phyloP scores from a whole-genome alignment of 1,140 invertebrate species.

The Dolichoris vasculosae region DNA sequence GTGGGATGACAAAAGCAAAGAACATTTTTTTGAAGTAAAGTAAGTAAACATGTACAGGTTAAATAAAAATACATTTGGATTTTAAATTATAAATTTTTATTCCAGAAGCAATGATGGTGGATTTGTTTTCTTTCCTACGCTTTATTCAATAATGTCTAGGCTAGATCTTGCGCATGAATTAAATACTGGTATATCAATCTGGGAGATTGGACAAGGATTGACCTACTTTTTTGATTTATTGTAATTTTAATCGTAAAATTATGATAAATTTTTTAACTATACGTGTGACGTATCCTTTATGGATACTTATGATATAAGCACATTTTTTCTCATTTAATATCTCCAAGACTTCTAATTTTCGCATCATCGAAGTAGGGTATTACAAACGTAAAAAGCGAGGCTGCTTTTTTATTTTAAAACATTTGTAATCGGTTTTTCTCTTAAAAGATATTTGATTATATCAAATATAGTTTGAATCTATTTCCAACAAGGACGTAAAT shows the following conservation, averaged over 20 bases:
- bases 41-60: slow-evolving; percentile 71
- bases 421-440: too few relatives aligned
- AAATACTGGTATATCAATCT: slow-evolving; percentile 91
- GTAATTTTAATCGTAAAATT: slow-evolving; percentile 4
- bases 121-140: slow-evolving; percentile 91
- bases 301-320: too few relatives aligned
- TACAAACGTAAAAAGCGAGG: too few relatives aligned
- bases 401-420: too few relatives aligned
- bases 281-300: neutral
- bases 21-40: slow-evolving; percentile 92
- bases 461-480: too few relatives aligned
- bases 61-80: neutral
- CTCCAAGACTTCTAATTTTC: too few relatives aligned
- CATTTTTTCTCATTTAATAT: too few relatives aligned
- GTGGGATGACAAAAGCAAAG: slow-evolving; percentile 85
- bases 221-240: slow-evolving; percentile 96
- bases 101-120: slow-evolving; percentile 66
- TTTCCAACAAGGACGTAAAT: too few relatives aligned
- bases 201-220: slow-evolving; percentile 96
- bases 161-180: slow-evolving; percentile 86
- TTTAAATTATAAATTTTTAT: neutral
- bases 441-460: too few relatives aligned
- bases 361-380: too few relatives aligned
- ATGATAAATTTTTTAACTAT: neutral
- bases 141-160: slow-evolving; percentile 87